Percentiles rank a stretch among this genome's conserved stretches.
Evolutionary conservation across 2,113 vertebrate species (phyloP).

Genomic region (Clarias magur): DNA sequence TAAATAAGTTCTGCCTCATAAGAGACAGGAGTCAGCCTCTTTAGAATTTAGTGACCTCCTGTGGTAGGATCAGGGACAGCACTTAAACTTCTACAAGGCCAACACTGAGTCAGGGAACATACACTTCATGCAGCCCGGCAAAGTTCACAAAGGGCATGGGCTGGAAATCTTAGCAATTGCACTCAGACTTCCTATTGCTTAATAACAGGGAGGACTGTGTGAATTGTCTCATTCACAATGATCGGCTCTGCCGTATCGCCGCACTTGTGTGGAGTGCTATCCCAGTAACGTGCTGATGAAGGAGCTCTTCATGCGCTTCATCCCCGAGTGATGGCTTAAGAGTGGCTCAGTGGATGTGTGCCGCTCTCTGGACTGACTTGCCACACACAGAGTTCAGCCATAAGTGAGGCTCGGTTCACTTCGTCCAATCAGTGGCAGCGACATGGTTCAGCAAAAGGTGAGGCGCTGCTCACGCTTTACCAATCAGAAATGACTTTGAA

Average conservation of each 20-base stretch:
- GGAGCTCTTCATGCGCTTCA: slow-evolving; percentile 43
- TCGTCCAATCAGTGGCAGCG: slow-evolving; percentile 58
- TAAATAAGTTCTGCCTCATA: too few relatives aligned
- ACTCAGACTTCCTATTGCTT: slow-evolving; percentile 52
- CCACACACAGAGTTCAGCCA: slow-evolving; percentile 58
- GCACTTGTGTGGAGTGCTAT: slow-evolving; percentile 40
- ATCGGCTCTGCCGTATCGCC: slow-evolving; percentile 1
- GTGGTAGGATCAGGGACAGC: slow-evolving; percentile 40
- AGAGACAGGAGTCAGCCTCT: too few relatives aligned
- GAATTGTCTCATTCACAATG: slow-evolving; percentile 37
- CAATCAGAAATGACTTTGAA: slow-evolving; percentile 62
- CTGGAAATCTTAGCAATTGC: slow-evolving; percentile 33
- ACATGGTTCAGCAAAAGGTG: slow-evolving; percentile 43
- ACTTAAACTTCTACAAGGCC: slow-evolving; percentile 3
- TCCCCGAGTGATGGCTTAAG: slow-evolving; percentile 7
- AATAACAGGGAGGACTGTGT: slow-evolving; percentile 44
- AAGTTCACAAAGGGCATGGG: slow-evolving; percentile 50
- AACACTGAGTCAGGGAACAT: not conserved
- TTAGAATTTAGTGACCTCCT: slow-evolving; percentile 36
- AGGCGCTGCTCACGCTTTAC: slow-evolving; percentile 54
- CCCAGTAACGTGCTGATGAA: slow-evolving; percentile 43
- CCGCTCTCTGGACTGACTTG: not conserved
- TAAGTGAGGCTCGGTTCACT: slow-evolving; percentile 62
- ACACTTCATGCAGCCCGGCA: not conserved
- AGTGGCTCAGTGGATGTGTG: slow-evolving; percentile 3